Conservation (phyloP, 2,797 vertebrate species). For the Aphelocoma californica region DNA sequence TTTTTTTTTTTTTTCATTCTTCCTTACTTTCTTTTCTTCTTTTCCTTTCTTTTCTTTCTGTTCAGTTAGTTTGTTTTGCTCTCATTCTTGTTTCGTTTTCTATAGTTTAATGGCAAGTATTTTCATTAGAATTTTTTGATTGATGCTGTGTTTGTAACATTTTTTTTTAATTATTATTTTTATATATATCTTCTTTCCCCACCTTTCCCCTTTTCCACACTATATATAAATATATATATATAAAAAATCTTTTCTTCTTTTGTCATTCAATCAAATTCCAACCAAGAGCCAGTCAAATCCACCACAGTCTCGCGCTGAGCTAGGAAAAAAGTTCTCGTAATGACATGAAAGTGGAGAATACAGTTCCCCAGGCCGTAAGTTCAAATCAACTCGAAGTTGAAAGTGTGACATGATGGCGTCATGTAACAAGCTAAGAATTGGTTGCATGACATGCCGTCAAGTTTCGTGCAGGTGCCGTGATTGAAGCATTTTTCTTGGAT, state of each 20-base stretch:
- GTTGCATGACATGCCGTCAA: slow-evolving; percentile 86
- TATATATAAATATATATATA: slow-evolving; percentile 80
- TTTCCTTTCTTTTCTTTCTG: background rate
- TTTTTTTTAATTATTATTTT: slow-evolving; percentile 67
- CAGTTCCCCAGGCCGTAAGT: slow-evolving; percentile 84
- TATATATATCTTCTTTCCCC: slow-evolving; percentile 68
- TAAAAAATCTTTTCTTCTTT: slow-evolving; percentile 84
- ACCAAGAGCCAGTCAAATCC: slow-evolving; percentile 85
- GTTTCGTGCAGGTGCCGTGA: slow-evolving; percentile 85
- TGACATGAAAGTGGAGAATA: slow-evolving; percentile 85
- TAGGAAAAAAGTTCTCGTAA: slow-evolving; percentile 86
- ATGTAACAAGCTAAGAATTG: slow-evolving; percentile 84
- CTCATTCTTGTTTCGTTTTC: slow-evolving; percentile 20
- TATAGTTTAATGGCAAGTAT: slow-evolving; percentile 72
- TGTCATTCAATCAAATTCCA: slow-evolving; percentile 87
- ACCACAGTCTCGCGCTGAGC: slow-evolving; percentile 84
- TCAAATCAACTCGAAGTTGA: slow-evolving; percentile 84
- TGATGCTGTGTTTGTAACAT: slow-evolving; percentile 77
- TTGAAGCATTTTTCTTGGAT: slow-evolving; percentile 86
- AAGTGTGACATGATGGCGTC: slow-evolving; percentile 86
- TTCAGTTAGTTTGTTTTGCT: slow-evolving; percentile 41
- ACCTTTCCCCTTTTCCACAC: slow-evolving; percentile 67
- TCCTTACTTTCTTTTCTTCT: slow-evolving; percentile 6
- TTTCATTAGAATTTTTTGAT: slow-evolving; percentile 74
- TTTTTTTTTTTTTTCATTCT: background rate